Evolutionary conservation across 2,797 vertebrate genomes (phyloP), one percentile per base, ranked within the genome.

Genomic region (Lithobates sylvaticus): DNA sequence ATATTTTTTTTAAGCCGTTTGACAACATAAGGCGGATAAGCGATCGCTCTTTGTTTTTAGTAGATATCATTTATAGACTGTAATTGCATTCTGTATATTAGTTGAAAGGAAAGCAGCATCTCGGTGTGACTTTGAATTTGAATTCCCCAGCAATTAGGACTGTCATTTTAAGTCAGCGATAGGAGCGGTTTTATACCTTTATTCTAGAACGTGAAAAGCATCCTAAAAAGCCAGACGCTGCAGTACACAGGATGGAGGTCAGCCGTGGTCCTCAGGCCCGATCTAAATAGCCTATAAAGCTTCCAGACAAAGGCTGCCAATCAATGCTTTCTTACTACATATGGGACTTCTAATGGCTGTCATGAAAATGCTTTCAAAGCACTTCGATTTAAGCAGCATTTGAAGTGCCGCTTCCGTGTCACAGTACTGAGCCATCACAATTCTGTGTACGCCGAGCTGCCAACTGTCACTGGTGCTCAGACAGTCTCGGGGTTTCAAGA

Each of bases 241-340:
- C 15, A 39, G 27, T 29, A 72, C 44, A 23, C 21, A n/a, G 23
- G 21, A 7, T 23, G 21, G 26, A 54, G 42, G 73, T 34, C n/a
- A 18, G 16, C 5, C 44, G 68, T 4, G n/a, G 27, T 58, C 12
- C 65, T 10, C 27, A 5, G 27, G n/a, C 27, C 78, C 67, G 5
- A 36, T 58, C 50, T 70, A 69, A 32, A 68, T 50, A 47, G 32
- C 10, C 21, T 26, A 42, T 78, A 73, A 42, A 23, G 36, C 23
- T 42, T 44, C 36, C 8, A 78, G 42, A 34, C 65, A 18, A 80
- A 80, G 18, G 65, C 44, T 54, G 77, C 69, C 77, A 79, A 79
- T 68, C 64, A 79, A 47, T 79, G 29, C 47, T 81, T 81, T 81
- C 65, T 58, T n/a, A 27, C 68, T 81, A 21, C 78, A 81, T 71